Evolutionary conservation across 2,113 vertebrate genomes (phyloP).

Genomic region (Butorides virescens): DNA sequence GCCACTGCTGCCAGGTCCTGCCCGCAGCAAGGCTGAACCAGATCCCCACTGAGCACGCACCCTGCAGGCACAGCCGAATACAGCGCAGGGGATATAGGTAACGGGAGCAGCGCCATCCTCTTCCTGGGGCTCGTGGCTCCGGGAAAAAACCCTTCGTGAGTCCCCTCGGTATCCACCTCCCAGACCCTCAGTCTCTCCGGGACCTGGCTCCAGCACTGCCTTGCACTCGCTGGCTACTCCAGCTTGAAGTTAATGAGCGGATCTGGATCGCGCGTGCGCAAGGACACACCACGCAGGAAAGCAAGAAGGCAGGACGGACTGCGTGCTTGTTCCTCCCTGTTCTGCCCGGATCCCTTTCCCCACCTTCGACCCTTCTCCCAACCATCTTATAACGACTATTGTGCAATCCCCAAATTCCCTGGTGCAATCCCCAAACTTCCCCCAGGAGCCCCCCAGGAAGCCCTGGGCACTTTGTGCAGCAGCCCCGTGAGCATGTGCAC

Average conservation of each 20-base stretch:
- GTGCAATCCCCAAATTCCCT: background rate
- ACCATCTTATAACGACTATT: background rate
- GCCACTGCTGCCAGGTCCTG: background rate
- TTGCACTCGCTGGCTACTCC: background rate
- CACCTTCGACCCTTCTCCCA: background rate
- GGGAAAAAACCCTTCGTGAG: background rate
- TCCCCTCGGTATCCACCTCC: background rate
- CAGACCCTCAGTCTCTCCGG: background rate
- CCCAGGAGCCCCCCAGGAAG: too few relatives aligned
- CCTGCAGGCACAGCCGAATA: background rate
- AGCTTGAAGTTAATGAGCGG: background rate
- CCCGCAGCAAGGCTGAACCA: background rate
- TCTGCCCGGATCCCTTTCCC: background rate
- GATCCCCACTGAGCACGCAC: background rate
- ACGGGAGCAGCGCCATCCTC: background rate
- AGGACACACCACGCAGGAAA: background rate
- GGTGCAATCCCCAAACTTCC: background rate
- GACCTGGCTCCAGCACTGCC: background rate
- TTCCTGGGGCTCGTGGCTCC: background rate
- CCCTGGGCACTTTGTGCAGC: background rate
- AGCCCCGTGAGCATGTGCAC: fast-evolving
- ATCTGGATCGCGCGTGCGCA: background rate
- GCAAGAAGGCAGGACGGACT: background rate
- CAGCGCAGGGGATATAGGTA: background rate
- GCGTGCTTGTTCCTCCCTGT: background rate